These are phyloP conservation scores for Papilio helenus DNA, from an alignment of 1,140 invertebrate genomes.

Conservation along the genomic window DNA sequence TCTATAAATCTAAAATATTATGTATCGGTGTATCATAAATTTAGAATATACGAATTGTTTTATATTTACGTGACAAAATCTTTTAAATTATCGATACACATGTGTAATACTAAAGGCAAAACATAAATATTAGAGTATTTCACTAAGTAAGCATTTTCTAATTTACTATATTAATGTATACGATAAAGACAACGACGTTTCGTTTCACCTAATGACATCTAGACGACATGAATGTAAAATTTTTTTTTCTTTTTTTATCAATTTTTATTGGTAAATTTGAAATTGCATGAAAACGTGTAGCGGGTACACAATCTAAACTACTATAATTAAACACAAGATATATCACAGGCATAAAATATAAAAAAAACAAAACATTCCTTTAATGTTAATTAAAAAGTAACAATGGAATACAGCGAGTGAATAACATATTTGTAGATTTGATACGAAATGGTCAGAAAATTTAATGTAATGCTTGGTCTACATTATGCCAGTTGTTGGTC, in stretches of 20 bases:
- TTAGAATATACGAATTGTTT: neutral
- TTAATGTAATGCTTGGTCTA: too few species aligned
- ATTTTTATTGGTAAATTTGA: neutral
- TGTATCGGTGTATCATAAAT: neutral
- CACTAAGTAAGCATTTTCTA: neutral
- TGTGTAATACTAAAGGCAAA: neutral
- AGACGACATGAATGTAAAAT: neutral
- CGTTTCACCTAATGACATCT: neutral
- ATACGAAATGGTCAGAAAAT: neutral
- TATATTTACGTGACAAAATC: neutral
- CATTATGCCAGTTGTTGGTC: too few species aligned
- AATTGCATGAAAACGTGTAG: neutral
- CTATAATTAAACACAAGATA: conserved; percentile 36
- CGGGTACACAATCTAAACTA: conserved; percentile 11
- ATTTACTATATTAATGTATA: neutral
- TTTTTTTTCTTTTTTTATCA: neutral
- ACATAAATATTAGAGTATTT: neutral
- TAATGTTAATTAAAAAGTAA: conserved; percentile 11
- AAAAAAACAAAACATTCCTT: conserved; percentile 8
- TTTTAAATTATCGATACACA: neutral
- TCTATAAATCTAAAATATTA: neutral
- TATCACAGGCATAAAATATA: conserved; percentile 48
- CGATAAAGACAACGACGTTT: neutral
- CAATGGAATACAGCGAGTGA: neutral
- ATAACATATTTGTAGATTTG: neutral